Conservation (phyloP, 2,888 invertebrate genomes). For the Mythimna lalbum region DNA sequence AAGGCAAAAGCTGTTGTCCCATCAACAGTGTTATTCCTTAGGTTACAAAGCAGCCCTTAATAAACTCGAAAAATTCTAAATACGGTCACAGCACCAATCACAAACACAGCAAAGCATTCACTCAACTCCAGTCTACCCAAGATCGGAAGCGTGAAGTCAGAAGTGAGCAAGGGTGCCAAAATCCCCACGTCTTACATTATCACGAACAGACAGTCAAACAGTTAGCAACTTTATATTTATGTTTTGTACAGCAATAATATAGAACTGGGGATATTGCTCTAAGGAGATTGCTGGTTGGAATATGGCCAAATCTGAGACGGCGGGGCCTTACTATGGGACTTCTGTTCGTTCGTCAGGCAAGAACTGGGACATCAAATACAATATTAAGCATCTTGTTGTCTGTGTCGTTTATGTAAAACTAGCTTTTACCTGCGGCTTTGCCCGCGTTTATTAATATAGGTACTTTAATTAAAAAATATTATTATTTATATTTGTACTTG, state of each 20-base stretch:
- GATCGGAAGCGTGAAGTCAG: slow-evolving; percentile 25
- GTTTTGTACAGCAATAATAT: slow-evolving; percentile 71
- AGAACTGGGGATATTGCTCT: slow-evolving; percentile 68
- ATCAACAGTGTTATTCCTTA: too few relatives aligned
- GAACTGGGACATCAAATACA: not conserved
- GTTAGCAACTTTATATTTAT: slow-evolving; percentile 71
- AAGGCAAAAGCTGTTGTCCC: too few relatives aligned
- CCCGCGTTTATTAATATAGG: too few relatives aligned
- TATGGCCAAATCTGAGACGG: slow-evolving; percentile 73
- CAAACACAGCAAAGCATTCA: slow-evolving; percentile 21
- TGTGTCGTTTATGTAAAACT: too few relatives aligned
- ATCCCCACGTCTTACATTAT: slow-evolving; percentile 56
- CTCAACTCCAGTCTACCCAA: slow-evolving; percentile 10
- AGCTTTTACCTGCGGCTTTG: too few relatives aligned
- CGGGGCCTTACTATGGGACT: slow-evolving; percentile 52
- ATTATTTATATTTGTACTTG: too few relatives aligned
- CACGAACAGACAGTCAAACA: slow-evolving; percentile 65
- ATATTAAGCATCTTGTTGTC: not conserved
- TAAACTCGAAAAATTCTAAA: too few relatives aligned
- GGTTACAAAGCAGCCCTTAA: too few relatives aligned
- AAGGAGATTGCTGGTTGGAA: slow-evolving; percentile 79
- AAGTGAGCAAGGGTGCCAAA: slow-evolving; percentile 52
- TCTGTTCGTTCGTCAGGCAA: not conserved
- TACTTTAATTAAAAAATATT: too few relatives aligned
- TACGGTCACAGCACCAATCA: too few relatives aligned